Evolutionary conservation across 2,113 vertebrate species (phyloP).

Genomic region (Brachyhypopomus occidentalis): DNA sequence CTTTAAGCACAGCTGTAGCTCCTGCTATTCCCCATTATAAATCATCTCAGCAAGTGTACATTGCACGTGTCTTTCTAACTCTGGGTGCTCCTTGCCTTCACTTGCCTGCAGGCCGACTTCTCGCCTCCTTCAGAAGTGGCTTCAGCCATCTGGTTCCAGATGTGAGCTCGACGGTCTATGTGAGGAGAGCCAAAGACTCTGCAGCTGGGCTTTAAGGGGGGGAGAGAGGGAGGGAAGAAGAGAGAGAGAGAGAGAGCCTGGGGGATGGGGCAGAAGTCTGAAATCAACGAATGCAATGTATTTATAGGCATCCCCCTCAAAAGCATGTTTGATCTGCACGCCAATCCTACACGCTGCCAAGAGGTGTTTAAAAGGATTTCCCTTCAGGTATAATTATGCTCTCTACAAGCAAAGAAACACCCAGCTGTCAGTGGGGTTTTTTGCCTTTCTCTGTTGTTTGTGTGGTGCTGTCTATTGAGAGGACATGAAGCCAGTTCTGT

Average conservation of each 20-base stretch:
- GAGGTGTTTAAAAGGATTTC: conserved; percentile 76
- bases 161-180: conserved; percentile 76
- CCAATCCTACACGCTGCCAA: conserved; percentile 71
- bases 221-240: not conserved
- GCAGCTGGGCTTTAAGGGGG: conserved; percentile 53
- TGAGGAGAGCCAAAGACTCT: conserved; percentile 74
- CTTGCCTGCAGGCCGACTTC: conserved; percentile 77
- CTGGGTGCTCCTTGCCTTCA: conserved; percentile 39
- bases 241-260: conserved; percentile 11
- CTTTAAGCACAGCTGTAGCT: conserved; percentile 20
- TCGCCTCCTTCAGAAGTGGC: conserved; percentile 81
- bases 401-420: conserved; percentile 45
- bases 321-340: conserved; percentile 71
- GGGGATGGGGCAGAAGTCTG: conserved; percentile 55
- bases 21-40: conserved; percentile 28
- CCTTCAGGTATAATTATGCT: conserved; percentile 78
- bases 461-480: conserved; percentile 49
- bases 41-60: conserved; percentile 33
- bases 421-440: conserved; percentile 55
- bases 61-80: conserved; percentile 42
- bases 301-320: conserved; percentile 73
- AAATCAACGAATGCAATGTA: conserved; percentile 75
- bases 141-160: conserved; percentile 80
- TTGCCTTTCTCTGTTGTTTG: conserved; percentile 63
- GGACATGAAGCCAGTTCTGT: conserved; percentile 49